Conservation (phyloP, 2,797 vertebrate species). For the Chrysocyon brachyurus region DNA sequence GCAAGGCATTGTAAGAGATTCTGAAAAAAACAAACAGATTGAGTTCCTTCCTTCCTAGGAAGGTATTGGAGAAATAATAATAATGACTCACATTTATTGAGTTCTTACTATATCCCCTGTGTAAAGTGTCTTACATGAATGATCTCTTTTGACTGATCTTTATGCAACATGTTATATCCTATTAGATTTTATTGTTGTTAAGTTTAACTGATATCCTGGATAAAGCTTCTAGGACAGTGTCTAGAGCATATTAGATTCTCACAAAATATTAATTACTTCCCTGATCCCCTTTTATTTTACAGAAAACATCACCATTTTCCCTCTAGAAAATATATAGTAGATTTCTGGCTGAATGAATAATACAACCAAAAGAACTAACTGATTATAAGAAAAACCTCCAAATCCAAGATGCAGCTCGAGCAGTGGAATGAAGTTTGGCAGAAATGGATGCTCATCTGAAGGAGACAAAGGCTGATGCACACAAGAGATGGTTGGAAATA, state of each 20-base stretch:
- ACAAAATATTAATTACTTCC: constrained; percentile 26
- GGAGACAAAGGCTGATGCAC: background rate
- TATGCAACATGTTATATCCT: background rate
- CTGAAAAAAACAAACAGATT: background rate
- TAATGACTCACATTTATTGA: constrained; percentile 1
- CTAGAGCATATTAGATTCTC: background rate
- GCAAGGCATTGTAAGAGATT: background rate
- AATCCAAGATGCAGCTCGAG: background rate
- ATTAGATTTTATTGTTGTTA: background rate
- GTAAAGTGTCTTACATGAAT: background rate
- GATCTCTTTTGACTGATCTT: constrained; percentile 38
- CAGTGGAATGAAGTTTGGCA: background rate
- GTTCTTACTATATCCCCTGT: background rate
- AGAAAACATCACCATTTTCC: background rate
- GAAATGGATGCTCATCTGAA: background rate
- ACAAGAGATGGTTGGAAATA: background rate
- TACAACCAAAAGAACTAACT: background rate
- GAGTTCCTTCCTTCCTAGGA: constrained; percentile 3
- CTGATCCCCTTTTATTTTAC: background rate
- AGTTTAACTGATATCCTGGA: background rate
- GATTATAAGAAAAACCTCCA: background rate
- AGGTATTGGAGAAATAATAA: constrained; percentile 52
- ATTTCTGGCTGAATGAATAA: constrained; percentile 30
- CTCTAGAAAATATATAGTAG: background rate
- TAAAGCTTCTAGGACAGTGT: background rate